These are phyloP conservation scores for Typhlichthys subterraneus DNA, from an alignment of 2,797 vertebrate species.

Conservation along the genomic window DNA sequence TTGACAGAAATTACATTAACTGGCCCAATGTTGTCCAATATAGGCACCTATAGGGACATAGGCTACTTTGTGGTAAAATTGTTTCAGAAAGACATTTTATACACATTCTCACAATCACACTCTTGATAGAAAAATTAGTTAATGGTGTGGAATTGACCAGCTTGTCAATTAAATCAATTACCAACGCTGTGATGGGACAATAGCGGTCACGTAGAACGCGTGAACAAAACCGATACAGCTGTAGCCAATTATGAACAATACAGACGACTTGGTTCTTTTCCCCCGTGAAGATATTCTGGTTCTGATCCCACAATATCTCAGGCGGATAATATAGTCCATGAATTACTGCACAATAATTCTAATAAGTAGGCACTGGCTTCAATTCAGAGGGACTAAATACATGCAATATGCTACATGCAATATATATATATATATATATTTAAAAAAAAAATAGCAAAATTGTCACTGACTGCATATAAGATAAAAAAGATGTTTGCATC, in stretches of 20 bases:
- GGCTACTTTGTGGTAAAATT: constrained; percentile 13
- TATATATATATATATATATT: neutral
- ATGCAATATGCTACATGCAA: neutral
- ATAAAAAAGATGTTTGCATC: too few relatives aligned
- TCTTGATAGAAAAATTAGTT: constrained; percentile 22
- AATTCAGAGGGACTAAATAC: too few relatives aligned
- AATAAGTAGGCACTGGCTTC: neutral
- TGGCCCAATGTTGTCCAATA: too few relatives aligned
- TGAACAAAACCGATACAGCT: too few relatives aligned
- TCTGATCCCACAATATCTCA: too few relatives aligned
- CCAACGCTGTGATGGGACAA: constrained; percentile 32
- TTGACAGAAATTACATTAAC: constrained; percentile 9
- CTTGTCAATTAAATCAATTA: constrained; percentile 39
- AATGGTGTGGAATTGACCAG: constrained; percentile 16
- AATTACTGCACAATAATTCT: too few relatives aligned
- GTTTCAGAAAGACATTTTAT: neutral
- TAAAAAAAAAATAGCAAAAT: too few relatives aligned
- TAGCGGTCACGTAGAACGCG: neutral
- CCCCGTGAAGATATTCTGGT: too few relatives aligned
- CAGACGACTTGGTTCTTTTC: too few relatives aligned
- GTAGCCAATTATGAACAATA: too few relatives aligned
- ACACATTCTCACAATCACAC: constrained; percentile 18
- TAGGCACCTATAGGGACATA: neutral
- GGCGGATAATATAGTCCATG: neutral
- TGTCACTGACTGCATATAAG: too few relatives aligned